phyloP scores from a whole-genome alignment of 2,113 vertebrate species.

The Pomatostomus ruficeps region DNA sequence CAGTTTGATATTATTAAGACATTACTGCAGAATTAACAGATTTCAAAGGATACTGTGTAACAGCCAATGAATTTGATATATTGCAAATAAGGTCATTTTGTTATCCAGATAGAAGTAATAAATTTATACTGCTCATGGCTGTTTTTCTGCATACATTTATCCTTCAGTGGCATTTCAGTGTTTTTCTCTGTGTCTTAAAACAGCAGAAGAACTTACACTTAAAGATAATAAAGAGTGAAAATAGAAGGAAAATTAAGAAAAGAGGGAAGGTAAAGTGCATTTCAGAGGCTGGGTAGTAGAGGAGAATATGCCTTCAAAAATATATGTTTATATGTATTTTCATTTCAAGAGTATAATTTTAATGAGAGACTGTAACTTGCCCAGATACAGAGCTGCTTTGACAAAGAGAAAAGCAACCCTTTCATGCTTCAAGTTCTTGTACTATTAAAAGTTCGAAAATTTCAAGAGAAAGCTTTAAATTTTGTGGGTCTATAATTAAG shows the following conservation, averaged over 20 bases:
- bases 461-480: not conserved
- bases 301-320: not conserved
- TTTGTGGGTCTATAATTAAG: not conserved
- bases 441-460: not conserved
- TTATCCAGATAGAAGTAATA: not conserved
- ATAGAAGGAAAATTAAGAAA: not conserved
- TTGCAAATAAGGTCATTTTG: constrained; percentile 7
- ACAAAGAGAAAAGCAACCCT: not conserved
- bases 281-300: not conserved
- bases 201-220: not conserved
- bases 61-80: not conserved
- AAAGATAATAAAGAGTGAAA: not conserved
- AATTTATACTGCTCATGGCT: not conserved
- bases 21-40: constrained; percentile 29
- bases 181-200: not conserved
- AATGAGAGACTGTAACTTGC: not conserved
- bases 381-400: not conserved
- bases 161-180: not conserved
- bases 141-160: not conserved
- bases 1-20: not conserved
- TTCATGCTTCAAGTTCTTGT: not conserved
- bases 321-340: not conserved
- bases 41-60: not conserved
- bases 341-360: not conserved
- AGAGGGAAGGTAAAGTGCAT: not conserved